Evolutionary conservation across 1,140 invertebrate genomes (phyloP), one percentile per base, ranked within the genome.

Genomic region (Fopius arisanus): DNA sequence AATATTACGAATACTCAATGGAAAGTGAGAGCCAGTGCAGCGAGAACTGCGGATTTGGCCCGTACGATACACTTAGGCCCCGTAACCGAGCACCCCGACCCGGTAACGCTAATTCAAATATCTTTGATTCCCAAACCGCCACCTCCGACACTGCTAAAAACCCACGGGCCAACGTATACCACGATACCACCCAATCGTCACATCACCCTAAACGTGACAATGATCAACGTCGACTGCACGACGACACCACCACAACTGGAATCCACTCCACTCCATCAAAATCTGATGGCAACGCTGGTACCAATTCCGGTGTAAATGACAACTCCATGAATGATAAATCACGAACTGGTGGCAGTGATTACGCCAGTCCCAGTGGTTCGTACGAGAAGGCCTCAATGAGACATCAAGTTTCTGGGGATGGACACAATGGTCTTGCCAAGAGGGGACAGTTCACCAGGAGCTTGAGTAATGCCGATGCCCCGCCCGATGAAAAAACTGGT

Each of bases 401-500:
- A 71, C 82, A 83, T 71, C 80, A 82, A 62, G 77, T 80, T 19
- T 73, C 72, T 67, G 86, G 79, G 26, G 85, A 82, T 69, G 84
- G 80, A 14, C 80, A 79, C 67, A 82, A 81, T 54, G 81, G 82
- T 10, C 86, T 86, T 73, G 81, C 87, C 68, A 90, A 91, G 78
- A 90, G 93, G 68, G 91, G 91, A 54, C 93, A 94, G 76, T 95
- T 95, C 84, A 93, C 92, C 63, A 89, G 95, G 80, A 94, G 94
- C 89, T 89, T 95, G 21, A 95, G 94, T 78, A 94, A 94, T 84
- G 92, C 93, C 19, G 94, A 96, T 83, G 91, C 91, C 63, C 93
- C 94, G 16, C 89, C 91, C 4, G 94, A 96, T 82, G 95, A 96
- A 84, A 95, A 95, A 92, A 92, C 91, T 86, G 94, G 94, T 95